Evolutionary conservation across 2,888 invertebrate genomes (phyloP), one percentile per base, ranked within the genome.

Genomic region (Calliopum simillimum): DNA sequence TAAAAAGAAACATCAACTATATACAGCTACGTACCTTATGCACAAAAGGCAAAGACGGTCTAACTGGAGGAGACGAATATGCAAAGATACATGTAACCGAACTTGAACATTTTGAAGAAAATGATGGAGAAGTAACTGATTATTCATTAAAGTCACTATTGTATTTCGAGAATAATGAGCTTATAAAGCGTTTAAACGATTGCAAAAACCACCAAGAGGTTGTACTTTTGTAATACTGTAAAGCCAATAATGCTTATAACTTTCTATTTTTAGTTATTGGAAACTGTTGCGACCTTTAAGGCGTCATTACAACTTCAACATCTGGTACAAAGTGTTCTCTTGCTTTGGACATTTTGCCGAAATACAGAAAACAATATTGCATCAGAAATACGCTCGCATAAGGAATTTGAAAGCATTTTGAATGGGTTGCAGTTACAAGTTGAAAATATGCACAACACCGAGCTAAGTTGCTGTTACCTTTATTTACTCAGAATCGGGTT

Each of bases 401-500:
- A 46, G 5, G 4, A 19, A 13, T 61, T 61, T 44, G 13, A 61
- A 2, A 6, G 6, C 12, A 21, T 61, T 14, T 4, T 44, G 14
- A 19, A 61, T 14, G 25, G 75, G 4, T 77, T 88, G 14, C 77
- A 79, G 6, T 53, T 79, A 4, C 79, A 83, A 19, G 72, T 84
- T 33, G 25, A 76, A 6, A 46, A 79, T 4, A 86, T 88, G 79
- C 80, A 85, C 73, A 58, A 80, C 1, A 80, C 87, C 46, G 85
- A 85, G 44, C 75, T 87, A 46, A 87, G 87, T 73, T 87, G 86
- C 72, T 80, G 85, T 65, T 81, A 88, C 33, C 79, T 88, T 19
- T 88, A 88, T 75, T 79, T 89, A 59, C 85, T 83, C 55, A 87
- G 88, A 79, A 82, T 89, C 74, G 88, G 87, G 4, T 74, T 88